These are phyloP conservation scores for Daphoenositta chrysoptera DNA, from an alignment of 2,113 vertebrate species.

Conservation along the genomic window DNA sequence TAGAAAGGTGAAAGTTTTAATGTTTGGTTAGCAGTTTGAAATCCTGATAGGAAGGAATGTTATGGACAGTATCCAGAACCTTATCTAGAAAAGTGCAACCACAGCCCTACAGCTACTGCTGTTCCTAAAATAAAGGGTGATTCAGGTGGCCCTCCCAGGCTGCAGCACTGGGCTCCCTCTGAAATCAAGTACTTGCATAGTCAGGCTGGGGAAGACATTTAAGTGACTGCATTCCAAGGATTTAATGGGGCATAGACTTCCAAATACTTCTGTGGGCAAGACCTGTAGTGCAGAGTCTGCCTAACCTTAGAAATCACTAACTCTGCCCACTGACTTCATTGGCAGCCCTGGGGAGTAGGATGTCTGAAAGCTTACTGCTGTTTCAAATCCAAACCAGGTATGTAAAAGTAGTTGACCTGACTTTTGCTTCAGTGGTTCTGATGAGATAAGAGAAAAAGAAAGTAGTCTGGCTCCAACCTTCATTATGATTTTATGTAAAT, in stretches of 20 bases:
- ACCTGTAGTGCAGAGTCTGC: background rate
- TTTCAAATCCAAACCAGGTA: slow-evolving; percentile 28
- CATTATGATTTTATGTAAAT: slow-evolving; percentile 60
- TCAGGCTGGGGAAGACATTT: background rate
- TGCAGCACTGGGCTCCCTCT: background rate
- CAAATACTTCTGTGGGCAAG: background rate
- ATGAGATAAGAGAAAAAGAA: slow-evolving; percentile 55
- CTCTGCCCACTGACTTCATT: slow-evolving; percentile 1
- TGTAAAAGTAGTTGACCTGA: background rate
- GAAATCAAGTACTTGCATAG: background rate
- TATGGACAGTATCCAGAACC: background rate
- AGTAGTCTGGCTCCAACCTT: slow-evolving; percentile 39
- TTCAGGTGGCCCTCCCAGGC: background rate
- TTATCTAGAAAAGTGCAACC: background rate
- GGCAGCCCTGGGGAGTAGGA: slow-evolving; percentile 7
- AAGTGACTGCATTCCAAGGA: background rate
- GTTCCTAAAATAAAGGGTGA: background rate
- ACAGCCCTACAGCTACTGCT: background rate
- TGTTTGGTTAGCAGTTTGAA: background rate
- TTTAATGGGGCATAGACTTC: background rate
- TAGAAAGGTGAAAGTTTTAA: background rate
- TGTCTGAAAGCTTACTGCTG: slow-evolving; percentile 56
- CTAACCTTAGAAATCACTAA: slow-evolving; percentile 1
- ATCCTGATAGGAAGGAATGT: background rate
- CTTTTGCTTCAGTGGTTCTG: slow-evolving; percentile 51